Percentiles rank a stretch among this genome's conserved stretches.
These are phyloP conservation scores for Atherix ibis DNA, from an alignment of 2,888 invertebrate genomes.

Conservation along the genomic window DNA sequence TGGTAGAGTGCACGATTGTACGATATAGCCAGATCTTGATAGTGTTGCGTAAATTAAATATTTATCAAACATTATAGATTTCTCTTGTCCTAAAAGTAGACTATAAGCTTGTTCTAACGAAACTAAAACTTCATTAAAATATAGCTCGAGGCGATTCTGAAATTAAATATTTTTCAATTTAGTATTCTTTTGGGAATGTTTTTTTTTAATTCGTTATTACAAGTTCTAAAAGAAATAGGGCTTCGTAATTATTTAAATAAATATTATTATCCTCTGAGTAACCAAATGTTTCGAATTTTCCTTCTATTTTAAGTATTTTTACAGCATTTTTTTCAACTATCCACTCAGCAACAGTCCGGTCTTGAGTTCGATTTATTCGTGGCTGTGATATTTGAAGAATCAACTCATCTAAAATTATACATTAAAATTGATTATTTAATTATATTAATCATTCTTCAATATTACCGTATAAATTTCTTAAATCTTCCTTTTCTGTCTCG, in stretches of 20 bases:
- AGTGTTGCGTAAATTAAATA: slow-evolving; percentile 26
- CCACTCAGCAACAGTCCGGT: slow-evolving; percentile 24
- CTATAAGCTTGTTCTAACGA: slow-evolving; percentile 28
- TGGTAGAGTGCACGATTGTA: no score
- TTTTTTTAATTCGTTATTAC: slow-evolving; percentile 12
- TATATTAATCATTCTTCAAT: no score
- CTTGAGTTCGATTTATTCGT: slow-evolving; percentile 22
- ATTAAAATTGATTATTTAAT: no score
- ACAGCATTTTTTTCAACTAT: slow-evolving; percentile 18
- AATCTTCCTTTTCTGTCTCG: no score
- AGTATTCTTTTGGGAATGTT: neutral
- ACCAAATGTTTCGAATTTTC: slow-evolving; percentile 27
- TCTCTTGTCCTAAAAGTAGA: slow-evolving; percentile 21
- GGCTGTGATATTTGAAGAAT: no score
- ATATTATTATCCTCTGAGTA: slow-evolving; percentile 18
- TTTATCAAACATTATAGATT: slow-evolving; percentile 18
- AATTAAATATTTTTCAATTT: slow-evolving; percentile 4
- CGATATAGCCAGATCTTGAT: slow-evolving; percentile 25
- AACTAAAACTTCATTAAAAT: slow-evolving; percentile 18
- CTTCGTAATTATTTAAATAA: slow-evolving; percentile 25
- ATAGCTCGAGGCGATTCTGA: slow-evolving; percentile 26
- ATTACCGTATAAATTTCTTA: no score
- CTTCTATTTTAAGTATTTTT: slow-evolving; percentile 23
- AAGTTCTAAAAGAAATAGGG: slow-evolving; percentile 25
- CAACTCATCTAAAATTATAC: no score